phyloP scores from a whole-genome alignment of 1,140 invertebrate genomes.

The Phenacoccus solenopsis region DNA sequence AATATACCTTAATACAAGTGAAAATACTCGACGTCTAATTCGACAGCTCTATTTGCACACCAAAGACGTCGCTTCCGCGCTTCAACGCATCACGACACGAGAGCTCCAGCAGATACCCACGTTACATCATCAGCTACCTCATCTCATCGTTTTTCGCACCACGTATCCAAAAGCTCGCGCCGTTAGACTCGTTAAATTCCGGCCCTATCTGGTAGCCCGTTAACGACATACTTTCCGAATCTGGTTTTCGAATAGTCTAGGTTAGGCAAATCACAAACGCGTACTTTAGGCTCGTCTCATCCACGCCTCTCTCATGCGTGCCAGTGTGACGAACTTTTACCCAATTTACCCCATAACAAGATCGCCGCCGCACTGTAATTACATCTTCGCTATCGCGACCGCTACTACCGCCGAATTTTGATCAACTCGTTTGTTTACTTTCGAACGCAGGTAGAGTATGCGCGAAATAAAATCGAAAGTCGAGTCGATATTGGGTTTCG shows the following conservation, averaged over 20 bases:
- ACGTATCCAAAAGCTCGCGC: background rate
- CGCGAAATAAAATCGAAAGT: background rate
- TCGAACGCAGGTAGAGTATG: background rate
- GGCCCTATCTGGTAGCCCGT: background rate
- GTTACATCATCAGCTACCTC: too few relatives aligned
- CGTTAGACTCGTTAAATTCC: background rate
- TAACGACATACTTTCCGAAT: background rate
- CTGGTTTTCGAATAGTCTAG: background rate
- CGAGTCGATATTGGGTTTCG: background rate
- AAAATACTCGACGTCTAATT: background rate
- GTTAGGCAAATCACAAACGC: background rate
- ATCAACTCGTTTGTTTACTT: background rate
- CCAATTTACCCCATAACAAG: too few relatives aligned
- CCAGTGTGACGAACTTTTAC: background rate
- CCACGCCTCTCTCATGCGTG: background rate
- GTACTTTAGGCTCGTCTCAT: background rate
- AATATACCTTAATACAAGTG: too few relatives aligned
- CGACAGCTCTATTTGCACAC: background rate
- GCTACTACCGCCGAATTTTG: too few relatives aligned
- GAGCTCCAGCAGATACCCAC: too few relatives aligned
- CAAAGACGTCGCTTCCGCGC: too few relatives aligned
- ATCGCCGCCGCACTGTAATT: too few relatives aligned
- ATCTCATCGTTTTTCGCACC: too few relatives aligned
- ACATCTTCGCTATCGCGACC: too few relatives aligned
- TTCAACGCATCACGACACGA: background rate